Base-by-base conservation (phyloP, 2,113 vertebrate species). In the Acrocephalus kingi region DNA sequence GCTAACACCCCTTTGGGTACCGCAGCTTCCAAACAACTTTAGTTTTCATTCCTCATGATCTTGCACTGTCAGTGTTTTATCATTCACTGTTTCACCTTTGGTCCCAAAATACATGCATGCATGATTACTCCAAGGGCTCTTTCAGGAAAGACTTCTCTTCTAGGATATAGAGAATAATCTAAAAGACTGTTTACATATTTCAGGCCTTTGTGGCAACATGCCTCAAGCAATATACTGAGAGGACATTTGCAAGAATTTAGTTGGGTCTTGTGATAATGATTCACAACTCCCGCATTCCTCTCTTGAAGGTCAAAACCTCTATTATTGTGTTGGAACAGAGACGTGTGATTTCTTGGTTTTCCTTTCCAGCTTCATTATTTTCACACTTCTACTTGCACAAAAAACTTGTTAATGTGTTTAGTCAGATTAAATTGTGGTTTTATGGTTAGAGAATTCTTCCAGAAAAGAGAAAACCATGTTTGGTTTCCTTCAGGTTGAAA, bases 71-170 rank as follows among this genome's bases (percentile, higher is more conserved):
- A 25, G 28, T n/a, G 11, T 31, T 31, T 20, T 15, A 30, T 52
- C 25, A 27, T 27, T 21, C 4, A 27, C 2, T 21, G 1, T 74
- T 82, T 71, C 25, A 35, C 18, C 9, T 75, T 90, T 1, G 0
- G 16, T n/a, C 19, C 51, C 30, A 55, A 31, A 41, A 31, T 21
- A 58, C 3, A 3, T 5, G 1, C 1, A 0, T 13, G 4, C 4
- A 28, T 43, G 33, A 75, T 21, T 75, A 31, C 8, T 46, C 28
- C 37, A 71, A 52, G n/a, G n/a, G 22, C 9, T 54, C 14, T 56
- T 66, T 81, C 41, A 12, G 58, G 14, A 48, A 64, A 69, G 23
- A 33, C 4, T 52, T 35, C 35, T 64, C 13, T 43, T 52, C n/a
- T 82, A 30, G 9, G 11, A 58, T 35, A 62, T 43, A 37, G 33